phyloP scores from a whole-genome alignment of 2,888 invertebrate species.

The Lordiphosa andalusiaca region DNA sequence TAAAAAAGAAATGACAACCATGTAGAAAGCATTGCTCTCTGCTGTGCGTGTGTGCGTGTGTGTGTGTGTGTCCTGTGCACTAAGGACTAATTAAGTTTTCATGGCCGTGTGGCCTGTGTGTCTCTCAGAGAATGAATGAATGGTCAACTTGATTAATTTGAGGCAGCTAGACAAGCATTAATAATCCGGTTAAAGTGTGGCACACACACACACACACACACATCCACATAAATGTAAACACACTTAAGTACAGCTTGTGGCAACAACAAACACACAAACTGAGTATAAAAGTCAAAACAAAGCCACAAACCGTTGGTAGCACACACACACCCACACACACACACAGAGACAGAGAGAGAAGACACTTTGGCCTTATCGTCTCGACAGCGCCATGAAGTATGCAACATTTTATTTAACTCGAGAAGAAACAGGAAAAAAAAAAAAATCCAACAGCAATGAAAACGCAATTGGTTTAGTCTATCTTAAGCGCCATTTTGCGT shows the following conservation, averaged over 20 bases:
- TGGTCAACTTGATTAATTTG: slow-evolving; percentile 75
- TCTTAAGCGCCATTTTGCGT: slow-evolving; percentile 47
- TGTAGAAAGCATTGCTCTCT: slow-evolving; percentile 26
- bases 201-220: slow-evolving; percentile 33
- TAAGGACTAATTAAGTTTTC: slow-evolving; percentile 74
- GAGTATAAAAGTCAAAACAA: slow-evolving; percentile 74
- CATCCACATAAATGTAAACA: slow-evolving; percentile 50
- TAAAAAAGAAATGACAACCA: no score
- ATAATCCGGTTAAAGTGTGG: slow-evolving; percentile 74
- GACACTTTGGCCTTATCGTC: slow-evolving; percentile 43
- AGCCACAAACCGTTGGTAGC: slow-evolving; percentile 69
- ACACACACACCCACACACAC: slow-evolving; percentile 15
- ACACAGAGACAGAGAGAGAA: neutral
- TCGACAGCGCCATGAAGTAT: slow-evolving; percentile 55
- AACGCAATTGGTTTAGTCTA: slow-evolving; percentile 52
- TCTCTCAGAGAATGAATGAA: slow-evolving; percentile 61
- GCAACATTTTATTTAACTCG: slow-evolving; percentile 60
- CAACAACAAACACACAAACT: slow-evolving; percentile 67
- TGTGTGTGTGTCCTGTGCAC: slow-evolving; percentile 40
- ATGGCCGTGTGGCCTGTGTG: slow-evolving; percentile 49
- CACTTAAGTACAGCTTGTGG: slow-evolving; percentile 73
- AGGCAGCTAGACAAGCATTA: slow-evolving; percentile 73
- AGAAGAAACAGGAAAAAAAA: neutral
- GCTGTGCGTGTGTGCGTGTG: slow-evolving; percentile 1
- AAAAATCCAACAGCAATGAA: slow-evolving; percentile 36